These are phyloP conservation scores for Ischnus inquisitorius DNA, from an alignment of 2,888 invertebrate genomes.

Conservation along the genomic window DNA sequence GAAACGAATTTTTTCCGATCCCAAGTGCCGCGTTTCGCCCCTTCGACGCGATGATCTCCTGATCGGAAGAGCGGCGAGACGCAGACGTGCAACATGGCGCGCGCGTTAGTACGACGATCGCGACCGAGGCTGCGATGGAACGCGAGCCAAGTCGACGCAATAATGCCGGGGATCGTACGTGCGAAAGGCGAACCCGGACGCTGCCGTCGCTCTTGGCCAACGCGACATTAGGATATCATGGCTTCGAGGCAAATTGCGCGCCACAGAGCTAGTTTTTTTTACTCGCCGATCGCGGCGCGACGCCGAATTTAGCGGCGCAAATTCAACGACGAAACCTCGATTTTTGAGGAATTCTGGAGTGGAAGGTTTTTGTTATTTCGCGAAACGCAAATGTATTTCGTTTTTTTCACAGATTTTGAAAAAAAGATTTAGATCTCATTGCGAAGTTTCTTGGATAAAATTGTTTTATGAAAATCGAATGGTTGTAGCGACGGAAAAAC, in stretches of 20 bases:
- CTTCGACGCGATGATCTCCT: constrained; percentile 76
- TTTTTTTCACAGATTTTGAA: too few relatives aligned
- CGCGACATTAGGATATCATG: constrained; percentile 55
- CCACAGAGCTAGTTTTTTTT: constrained; percentile 45
- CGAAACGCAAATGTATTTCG: too few relatives aligned
- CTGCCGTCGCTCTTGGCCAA: constrained; percentile 71
- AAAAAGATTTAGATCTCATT: too few relatives aligned
- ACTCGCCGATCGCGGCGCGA: constrained; percentile 2
- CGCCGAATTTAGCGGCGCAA: not conserved
- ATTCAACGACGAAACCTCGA: too few relatives aligned
- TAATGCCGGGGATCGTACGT: not conserved
- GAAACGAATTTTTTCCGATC: not conserved
- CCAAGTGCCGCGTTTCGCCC: not conserved
- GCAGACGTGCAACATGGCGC: constrained; percentile 85
- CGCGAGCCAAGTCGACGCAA: constrained; percentile 19
- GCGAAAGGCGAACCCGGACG: constrained; percentile 75
- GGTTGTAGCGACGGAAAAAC: too few relatives aligned
- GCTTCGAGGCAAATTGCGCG: constrained; percentile 4
- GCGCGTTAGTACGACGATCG: constrained; percentile 66
- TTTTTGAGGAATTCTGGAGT: too few relatives aligned
- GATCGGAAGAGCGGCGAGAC: constrained; percentile 82
- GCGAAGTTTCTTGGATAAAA: too few relatives aligned
- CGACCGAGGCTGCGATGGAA: not conserved
- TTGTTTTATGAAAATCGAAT: too few relatives aligned
- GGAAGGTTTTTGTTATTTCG: too few relatives aligned